Evolutionary conservation across 2,888 invertebrate species (phyloP), one percentile per base, ranked within the genome.

Genomic region (Mechanitis mazaeus): DNA sequence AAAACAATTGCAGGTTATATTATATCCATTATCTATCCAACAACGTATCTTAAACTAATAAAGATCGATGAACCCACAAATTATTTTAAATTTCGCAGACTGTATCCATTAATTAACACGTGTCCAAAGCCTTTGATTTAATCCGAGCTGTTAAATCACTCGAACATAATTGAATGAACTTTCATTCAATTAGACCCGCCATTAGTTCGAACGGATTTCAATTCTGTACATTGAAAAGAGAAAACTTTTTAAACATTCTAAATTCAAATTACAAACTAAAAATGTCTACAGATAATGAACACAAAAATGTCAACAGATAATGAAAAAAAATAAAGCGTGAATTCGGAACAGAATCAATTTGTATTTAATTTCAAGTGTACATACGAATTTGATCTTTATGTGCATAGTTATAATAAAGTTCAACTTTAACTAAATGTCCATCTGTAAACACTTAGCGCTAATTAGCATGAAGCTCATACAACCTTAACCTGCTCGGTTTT

Each of bases 1-100:
- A 93, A 93, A 84, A 94, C 95, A 67, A 91, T 93, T 75, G 93
- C 96, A 95, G 96, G 96, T 96, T 91, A 45, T 38, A 38, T 7
- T 9, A 9, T 42, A 9, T 42, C 3, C 9, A 42, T 60, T 55
- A 42, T 59, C 61, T 54, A 7, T 47, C 45, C 42, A 9, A 9
- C 33, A 28, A 28, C 45, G 42, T 33, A 46, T 47, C 45, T 58
- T 20, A n/a, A 47, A 58, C 55, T 58, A 20, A 54, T 31, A n/a
- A 56, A 54, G n/a, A 20, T 54, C n/a, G 20, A 54, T 56, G 35
- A 45, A 60, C 53, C 45, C 45, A 54, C 35, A 46, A 62, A 64
- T 63, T 50, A 6, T 31, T 31, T 31, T 50, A 5, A 50, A 50
- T 31, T 47, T 31, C 31, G 9, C 50, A 50, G 50, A 31, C 50